Conservation (phyloP, 2,888 invertebrate species). For the Drosophila borborema region DNA sequence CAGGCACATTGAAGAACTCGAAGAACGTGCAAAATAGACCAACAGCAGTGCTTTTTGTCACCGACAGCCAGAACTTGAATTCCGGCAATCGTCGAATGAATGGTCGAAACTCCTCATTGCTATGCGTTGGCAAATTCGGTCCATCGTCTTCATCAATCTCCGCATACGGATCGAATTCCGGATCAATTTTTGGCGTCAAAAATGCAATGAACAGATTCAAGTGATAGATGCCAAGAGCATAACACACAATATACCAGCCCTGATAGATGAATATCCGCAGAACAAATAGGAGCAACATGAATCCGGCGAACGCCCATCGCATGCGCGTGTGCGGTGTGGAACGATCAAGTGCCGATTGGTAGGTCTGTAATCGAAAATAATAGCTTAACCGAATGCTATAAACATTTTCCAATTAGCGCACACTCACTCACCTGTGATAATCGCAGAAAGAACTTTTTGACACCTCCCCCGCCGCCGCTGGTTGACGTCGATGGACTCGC, state of each 20-base stretch:
- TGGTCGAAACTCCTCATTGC: conserved; percentile 99
- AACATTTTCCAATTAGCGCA: not conserved
- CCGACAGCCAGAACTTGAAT: conserved; percentile 99
- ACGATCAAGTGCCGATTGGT: conserved; percentile 93
- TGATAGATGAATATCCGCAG: conserved; percentile 93
- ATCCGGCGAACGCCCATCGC: conserved; percentile 92
- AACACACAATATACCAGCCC: conserved; percentile 99
- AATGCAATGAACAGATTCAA: conserved; percentile 99
- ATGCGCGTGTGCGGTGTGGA: conserved; percentile 93
- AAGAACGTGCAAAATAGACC: conserved; percentile 97
- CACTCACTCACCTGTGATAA: conserved; percentile 83
- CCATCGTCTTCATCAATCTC: conserved; percentile 91
- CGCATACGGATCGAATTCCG: conserved; percentile 92
- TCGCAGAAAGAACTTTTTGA: conserved; percentile 83
- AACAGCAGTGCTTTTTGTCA: conserved; percentile 96
- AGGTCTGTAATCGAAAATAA: conserved; percentile 83
- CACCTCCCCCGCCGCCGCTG: conserved; percentile 79
- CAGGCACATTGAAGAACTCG: conserved; percentile 99
- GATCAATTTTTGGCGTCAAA: conserved; percentile 99
- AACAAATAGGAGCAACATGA: conserved; percentile 90
- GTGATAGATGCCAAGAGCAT: conserved; percentile 99
- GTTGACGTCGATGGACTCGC: conserved; percentile 76
- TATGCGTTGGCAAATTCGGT: conserved; percentile 96
- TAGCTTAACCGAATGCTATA: not conserved
- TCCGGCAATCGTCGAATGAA: conserved; percentile 98